These are phyloP conservation scores for Caenorhabditis japonica DNA, from an alignment of 2,888 invertebrate species.

Conservation along the genomic window DNA sequence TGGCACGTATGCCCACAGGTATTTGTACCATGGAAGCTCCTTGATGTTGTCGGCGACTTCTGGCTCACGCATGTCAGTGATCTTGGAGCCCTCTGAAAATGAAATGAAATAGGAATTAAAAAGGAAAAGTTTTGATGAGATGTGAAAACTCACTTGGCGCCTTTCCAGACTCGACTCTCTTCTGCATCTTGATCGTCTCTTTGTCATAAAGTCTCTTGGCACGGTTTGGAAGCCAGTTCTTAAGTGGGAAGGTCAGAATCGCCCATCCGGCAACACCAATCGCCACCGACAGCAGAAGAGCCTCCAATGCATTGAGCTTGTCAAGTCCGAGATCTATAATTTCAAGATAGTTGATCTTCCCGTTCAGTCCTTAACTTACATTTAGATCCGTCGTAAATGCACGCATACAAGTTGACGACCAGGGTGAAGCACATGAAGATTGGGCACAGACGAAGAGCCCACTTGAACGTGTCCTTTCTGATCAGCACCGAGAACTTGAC, in stretches of 20 bases:
- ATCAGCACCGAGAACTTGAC: slow-evolving; percentile 86
- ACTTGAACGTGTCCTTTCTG: slow-evolving; percentile 57
- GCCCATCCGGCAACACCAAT: slow-evolving; percentile 56
- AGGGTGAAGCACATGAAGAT: slow-evolving; percentile 83
- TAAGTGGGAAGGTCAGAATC: slow-evolving; percentile 55
- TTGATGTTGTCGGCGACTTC: slow-evolving; percentile 52
- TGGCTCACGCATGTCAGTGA: slow-evolving; percentile 59
- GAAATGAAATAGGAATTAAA: no score
- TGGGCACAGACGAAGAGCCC: slow-evolving; percentile 59
- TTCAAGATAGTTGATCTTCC: no score
- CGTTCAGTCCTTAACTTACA: slow-evolving; percentile 35
- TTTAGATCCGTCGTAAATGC: slow-evolving; percentile 87
- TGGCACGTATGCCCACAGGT: slow-evolving; percentile 58
- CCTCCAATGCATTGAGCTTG: slow-evolving; percentile 54
- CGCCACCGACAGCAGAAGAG: slow-evolving; percentile 51
- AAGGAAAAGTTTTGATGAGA: no score
- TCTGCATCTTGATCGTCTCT: slow-evolving; percentile 53
- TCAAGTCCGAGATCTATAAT: slow-evolving; percentile 64
- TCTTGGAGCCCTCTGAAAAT: slow-evolving; percentile 47
- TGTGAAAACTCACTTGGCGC: slow-evolving; percentile 32
- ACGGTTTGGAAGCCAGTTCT: slow-evolving; percentile 55
- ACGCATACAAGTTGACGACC: slow-evolving; percentile 93
- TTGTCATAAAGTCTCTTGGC: slow-evolving; percentile 54
- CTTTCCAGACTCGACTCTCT: slow-evolving; percentile 53
- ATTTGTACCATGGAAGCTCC: slow-evolving; percentile 66